These are phyloP conservation scores for Pocillopora grandis DNA, from an alignment of 92 coral and sea anemone species.

Conservation along the genomic window DNA sequence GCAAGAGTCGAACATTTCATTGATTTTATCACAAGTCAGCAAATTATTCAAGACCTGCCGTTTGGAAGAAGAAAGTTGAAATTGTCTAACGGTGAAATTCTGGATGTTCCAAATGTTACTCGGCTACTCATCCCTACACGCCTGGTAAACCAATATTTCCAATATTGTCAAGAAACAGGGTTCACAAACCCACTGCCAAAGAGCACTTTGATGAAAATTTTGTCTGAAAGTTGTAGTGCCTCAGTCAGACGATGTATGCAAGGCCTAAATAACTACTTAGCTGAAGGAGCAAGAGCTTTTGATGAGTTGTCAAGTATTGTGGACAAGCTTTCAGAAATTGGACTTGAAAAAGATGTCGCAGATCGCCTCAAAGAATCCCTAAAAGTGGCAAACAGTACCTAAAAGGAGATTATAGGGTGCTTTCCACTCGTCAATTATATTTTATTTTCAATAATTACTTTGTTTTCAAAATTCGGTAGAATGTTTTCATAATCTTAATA, in stretches of 20 bases:
- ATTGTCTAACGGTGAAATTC: constrained; percentile 40
- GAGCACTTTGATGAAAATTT: constrained; percentile 42
- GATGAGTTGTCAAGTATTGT: background rate
- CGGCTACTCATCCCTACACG: constrained; percentile 48
- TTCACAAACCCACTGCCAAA: constrained; percentile 6
- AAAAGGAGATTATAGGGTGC: no score
- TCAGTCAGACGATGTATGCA: constrained; percentile 50
- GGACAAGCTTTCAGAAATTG: background rate
- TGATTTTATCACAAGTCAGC: constrained; percentile 45
- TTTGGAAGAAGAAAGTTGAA: constrained; percentile 43
- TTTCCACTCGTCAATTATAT: no score
- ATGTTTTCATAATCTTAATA: no score
- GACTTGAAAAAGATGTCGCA: background rate
- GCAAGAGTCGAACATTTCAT: constrained; percentile 50
- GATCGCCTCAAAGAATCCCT: constrained; percentile 12
- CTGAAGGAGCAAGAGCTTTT: constrained; percentile 34
- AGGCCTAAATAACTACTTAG: constrained; percentile 50
- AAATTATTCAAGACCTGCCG: constrained; percentile 52
- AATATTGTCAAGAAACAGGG: constrained; percentile 37
- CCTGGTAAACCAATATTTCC: constrained; percentile 41
- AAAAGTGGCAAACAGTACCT: no score
- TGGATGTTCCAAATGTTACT: constrained; percentile 49
- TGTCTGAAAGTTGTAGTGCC: constrained; percentile 51
- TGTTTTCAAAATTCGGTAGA: background rate
- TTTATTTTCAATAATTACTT: no score